Conservation (phyloP, 2,113 vertebrate genomes). For the Sinocyclocheilus grahami region DNA sequence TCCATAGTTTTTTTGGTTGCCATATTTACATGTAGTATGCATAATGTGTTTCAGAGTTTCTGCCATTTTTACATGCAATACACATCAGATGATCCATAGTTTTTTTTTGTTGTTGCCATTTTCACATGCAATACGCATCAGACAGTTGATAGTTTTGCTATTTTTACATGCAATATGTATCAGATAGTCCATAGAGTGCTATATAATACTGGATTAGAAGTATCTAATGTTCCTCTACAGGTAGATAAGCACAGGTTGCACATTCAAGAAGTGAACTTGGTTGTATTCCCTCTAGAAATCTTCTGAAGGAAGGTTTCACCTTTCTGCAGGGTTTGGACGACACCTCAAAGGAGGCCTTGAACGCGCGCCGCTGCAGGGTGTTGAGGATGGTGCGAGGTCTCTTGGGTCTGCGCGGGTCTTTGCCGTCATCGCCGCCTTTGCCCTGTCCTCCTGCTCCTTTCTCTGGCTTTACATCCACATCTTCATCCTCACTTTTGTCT, state of each 20-base stretch:
- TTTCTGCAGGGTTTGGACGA: slow-evolving; percentile 95
- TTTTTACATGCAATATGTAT: too few species aligned
- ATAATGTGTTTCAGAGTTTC: too few species aligned
- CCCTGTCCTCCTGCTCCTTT: slow-evolving; percentile 75
- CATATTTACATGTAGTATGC: not conserved
- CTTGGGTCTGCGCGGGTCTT: slow-evolving; percentile 86
- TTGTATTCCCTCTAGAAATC: not conserved
- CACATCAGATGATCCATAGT: too few species aligned
- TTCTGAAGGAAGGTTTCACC: slow-evolving; percentile 66
- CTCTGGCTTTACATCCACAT: slow-evolving; percentile 82
- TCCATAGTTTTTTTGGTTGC: not conserved
- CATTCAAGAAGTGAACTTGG: not conserved
- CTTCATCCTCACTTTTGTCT: slow-evolving; percentile 93
- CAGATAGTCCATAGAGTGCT: too few species aligned
- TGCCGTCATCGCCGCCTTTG: slow-evolving; percentile 82
- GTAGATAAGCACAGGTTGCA: not conserved
- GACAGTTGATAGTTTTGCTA: too few species aligned
- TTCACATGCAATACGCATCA: too few species aligned
- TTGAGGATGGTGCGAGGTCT: slow-evolving; percentile 92
- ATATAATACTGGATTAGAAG: too few species aligned
- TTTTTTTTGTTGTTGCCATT: too few species aligned
- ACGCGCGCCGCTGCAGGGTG: slow-evolving; percentile 88
- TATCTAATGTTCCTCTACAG: too few species aligned
- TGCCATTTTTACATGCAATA: too few species aligned
- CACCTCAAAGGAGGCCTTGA: slow-evolving; percentile 94